Conservation (phyloP, 2,888 invertebrate genomes). For the Capitulum mitella region DNA sequence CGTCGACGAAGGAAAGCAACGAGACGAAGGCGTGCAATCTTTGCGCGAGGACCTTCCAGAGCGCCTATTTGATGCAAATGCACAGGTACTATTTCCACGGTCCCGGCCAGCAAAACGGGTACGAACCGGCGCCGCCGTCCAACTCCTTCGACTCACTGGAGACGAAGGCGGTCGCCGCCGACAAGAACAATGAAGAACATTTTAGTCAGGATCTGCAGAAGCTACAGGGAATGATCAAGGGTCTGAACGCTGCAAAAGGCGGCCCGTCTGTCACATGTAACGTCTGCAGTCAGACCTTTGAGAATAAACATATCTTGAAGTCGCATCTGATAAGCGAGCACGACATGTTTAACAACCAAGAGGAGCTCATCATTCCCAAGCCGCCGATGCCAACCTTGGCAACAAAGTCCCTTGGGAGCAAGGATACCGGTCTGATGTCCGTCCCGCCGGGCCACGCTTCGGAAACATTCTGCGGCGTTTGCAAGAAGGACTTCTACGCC, state of each 20-base stretch:
- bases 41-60: slow-evolving; percentile 44
- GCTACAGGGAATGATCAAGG: slow-evolving; percentile 82
- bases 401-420: slow-evolving; percentile 31
- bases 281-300: slow-evolving; percentile 63
- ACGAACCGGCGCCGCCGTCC: not conserved
- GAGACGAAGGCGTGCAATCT: slow-evolving; percentile 43
- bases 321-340: slow-evolving; percentile 62
- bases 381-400: slow-evolving; percentile 28
- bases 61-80: slow-evolving; percentile 45
- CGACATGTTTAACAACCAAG: slow-evolving; percentile 51
- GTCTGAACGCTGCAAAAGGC: slow-evolving; percentile 57
- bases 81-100: slow-evolving; percentile 46
- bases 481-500: slow-evolving; percentile 55
- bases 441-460: slow-evolving; percentile 37
- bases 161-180: slow-evolving; percentile 22
- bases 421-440: slow-evolving; percentile 27
- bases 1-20: not conserved
- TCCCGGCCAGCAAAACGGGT: slow-evolving; percentile 36
- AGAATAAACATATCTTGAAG: slow-evolving; percentile 61
- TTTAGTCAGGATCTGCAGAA: slow-evolving; percentile 81
- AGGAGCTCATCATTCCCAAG: slow-evolving; percentile 38
- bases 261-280: slow-evolving; percentile 48
- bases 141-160: not conserved
- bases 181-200: slow-evolving; percentile 36
- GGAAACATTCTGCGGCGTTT: slow-evolving; percentile 48